These are phyloP conservation scores for Drosophila pachea DNA, from an alignment of 1,140 invertebrate genomes.

Conservation along the genomic window DNA sequence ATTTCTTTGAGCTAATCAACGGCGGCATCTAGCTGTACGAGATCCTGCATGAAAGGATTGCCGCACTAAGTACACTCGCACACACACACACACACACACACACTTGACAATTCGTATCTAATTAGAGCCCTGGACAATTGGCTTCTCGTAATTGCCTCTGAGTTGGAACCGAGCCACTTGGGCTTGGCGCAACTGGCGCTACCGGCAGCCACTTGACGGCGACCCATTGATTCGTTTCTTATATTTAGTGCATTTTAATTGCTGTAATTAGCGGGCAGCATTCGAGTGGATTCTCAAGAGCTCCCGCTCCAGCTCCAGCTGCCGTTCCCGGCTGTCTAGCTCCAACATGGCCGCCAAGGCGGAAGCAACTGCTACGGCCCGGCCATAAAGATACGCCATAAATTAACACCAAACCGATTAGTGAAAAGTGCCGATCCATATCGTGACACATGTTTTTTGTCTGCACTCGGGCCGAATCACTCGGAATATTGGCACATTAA, in stretches of 20 bases:
- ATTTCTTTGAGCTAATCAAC: constrained; percentile 56
- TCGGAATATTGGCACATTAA: constrained; percentile 65
- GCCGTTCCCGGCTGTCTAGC: neutral
- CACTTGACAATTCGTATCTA: constrained; percentile 62
- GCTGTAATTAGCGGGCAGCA: constrained; percentile 69
- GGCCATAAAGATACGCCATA: constrained; percentile 64
- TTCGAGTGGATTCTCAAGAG: constrained; percentile 67
- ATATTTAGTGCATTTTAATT: constrained; percentile 75
- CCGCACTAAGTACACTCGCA: constrained; percentile 10
- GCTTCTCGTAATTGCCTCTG: constrained; percentile 67
- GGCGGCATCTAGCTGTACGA: constrained; percentile 52
- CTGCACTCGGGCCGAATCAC: constrained; percentile 19
- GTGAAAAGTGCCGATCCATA: constrained; percentile 72
- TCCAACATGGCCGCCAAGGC: constrained; percentile 61
- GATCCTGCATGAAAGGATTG: constrained; percentile 65
- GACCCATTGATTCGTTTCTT: constrained; percentile 37
- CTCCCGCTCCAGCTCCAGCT: constrained; percentile 22
- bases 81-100: neutral
- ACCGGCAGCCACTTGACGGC: constrained; percentile 61
- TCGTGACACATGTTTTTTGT: constrained; percentile 59
- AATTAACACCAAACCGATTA: constrained; percentile 76
- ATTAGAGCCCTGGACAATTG: constrained; percentile 39
- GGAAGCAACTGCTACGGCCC: constrained; percentile 53
- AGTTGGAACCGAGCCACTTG: constrained; percentile 38
- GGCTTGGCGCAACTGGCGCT: constrained; percentile 38